Percentiles rank a stretch among this genome's conserved stretches.
Evolutionary conservation across 2,113 vertebrate genomes (phyloP).

Genomic region (Siphamia tubifer): DNA sequence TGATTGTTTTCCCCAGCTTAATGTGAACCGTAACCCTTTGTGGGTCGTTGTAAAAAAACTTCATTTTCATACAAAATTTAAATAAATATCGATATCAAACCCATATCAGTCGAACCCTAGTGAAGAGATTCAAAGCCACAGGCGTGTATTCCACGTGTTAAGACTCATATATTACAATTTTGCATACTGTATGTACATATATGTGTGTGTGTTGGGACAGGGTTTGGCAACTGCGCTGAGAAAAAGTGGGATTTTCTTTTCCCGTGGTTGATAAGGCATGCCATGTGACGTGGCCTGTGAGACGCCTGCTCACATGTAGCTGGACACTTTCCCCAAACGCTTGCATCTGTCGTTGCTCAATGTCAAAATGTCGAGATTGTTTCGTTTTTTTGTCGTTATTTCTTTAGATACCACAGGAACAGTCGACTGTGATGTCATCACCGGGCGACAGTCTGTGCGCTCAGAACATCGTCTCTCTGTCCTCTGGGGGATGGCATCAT

Average conservation of each 20-base stretch:
- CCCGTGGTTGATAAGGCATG: slow-evolving; percentile 46
- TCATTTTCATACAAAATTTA: slow-evolving; percentile 40
- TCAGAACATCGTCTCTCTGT: not conserved
- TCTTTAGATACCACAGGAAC: not conserved
- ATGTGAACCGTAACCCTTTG: not conserved
- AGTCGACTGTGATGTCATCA: slow-evolving; percentile 36
- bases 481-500: slow-evolving; percentile 48
- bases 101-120: slow-evolving; percentile 23
- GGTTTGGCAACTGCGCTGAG: slow-evolving; percentile 40
- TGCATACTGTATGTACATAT: slow-evolving; percentile 55
- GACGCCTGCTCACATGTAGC: not conserved
- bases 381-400: not conserved
- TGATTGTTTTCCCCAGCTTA: not conserved
- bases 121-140: slow-evolving; percentile 9
- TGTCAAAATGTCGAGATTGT: not conserved
- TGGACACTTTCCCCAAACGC: not conserved
- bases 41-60: too few relatives aligned
- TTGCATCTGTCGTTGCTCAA: not conserved
- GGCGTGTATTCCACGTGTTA: not conserved
- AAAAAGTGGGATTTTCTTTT: not conserved
- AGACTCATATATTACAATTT: slow-evolving; percentile 3
- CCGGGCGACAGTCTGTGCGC: slow-evolving; percentile 1
- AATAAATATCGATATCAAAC: slow-evolving; percentile 4
- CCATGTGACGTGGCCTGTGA: slow-evolving; percentile 19
- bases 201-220: slow-evolving; percentile 30